These are phyloP conservation scores for Oryctes rhinoceros DNA, from an alignment of 1,140 invertebrate species.

Conservation along the genomic window DNA sequence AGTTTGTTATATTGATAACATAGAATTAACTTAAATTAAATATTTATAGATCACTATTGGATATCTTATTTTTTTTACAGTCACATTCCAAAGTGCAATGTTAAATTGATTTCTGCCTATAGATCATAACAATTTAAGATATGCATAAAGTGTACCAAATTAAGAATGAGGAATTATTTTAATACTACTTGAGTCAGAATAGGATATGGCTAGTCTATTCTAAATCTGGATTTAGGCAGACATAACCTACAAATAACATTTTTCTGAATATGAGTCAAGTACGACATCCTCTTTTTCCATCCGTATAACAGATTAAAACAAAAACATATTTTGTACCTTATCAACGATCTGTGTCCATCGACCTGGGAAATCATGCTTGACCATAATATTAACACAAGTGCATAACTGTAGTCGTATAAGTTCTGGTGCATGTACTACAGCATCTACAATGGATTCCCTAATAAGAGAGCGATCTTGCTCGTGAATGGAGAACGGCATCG, in stretches of 20 bases:
- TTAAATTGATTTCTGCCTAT: too few relatives aligned
- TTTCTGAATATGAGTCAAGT: background rate
- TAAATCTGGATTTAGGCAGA: constrained; percentile 1
- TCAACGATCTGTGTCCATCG: constrained; percentile 96
- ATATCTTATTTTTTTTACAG: too few relatives aligned
- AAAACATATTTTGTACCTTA: constrained; percentile 71
- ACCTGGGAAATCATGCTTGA: constrained; percentile 95
- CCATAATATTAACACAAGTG: constrained; percentile 89
- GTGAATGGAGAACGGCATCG: constrained; percentile 87
- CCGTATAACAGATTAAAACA: background rate
- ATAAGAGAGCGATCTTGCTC: constrained; percentile 96
- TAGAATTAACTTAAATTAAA: too few relatives aligned
- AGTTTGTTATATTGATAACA: too few relatives aligned
- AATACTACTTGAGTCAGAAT: constrained; percentile 5
- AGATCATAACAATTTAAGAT: background rate
- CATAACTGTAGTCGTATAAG: constrained; percentile 89
- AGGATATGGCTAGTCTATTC: background rate
- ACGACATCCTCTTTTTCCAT: background rate
- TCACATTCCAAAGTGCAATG: too few relatives aligned
- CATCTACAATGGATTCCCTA: constrained; percentile 92
- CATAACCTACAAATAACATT: background rate
- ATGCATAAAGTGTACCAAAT: background rate
- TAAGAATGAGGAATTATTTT: constrained; percentile 11
- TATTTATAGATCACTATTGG: too few relatives aligned
- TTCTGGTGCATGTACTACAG: constrained; percentile 91